Conservation (phyloP, 1,140 invertebrate species). For the Acromyrmex heyeri region DNA sequence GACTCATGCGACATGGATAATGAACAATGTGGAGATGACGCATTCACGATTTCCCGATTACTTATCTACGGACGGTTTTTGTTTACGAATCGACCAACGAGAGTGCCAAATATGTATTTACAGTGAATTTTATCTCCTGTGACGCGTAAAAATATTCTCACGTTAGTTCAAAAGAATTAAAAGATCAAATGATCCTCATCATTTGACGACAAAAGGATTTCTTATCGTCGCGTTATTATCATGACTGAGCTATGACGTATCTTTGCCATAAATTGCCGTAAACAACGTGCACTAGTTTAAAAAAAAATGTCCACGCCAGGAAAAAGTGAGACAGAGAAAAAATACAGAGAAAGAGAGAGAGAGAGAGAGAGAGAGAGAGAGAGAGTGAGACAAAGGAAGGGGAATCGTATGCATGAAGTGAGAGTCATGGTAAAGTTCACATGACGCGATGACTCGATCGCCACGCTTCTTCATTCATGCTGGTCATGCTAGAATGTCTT, state of each 20-base stretch:
- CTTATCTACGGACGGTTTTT: conserved; percentile 73
- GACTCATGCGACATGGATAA: conserved; percentile 66
- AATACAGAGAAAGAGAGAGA: too few species aligned
- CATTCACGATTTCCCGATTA: conserved; percentile 73
- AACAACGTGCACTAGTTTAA: not conserved
- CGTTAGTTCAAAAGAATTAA: not conserved
- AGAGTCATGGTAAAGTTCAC: conserved; percentile 55
- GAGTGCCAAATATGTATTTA: not conserved
- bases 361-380: too few species aligned
- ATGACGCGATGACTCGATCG: conserved; percentile 8
- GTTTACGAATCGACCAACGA: not conserved
- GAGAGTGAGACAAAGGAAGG: too few species aligned
- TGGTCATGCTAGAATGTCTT: not conserved
- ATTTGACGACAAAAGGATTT: conserved; percentile 1
- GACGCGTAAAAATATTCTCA: not conserved
- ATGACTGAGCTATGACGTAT: not conserved
- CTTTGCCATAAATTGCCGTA: not conserved
- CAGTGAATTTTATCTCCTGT: not conserved
- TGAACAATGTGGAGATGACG: conserved; percentile 68
- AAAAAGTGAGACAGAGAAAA: not conserved
- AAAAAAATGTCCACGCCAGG: not conserved
- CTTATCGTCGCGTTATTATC: not conserved
- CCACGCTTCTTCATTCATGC: conserved; percentile 41
- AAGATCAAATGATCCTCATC: not conserved
- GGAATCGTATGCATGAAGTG: not conserved